Percentiles rank a stretch among this genome's conserved stretches.
phyloP scores from a whole-genome alignment of 2,888 invertebrate species.

The Metopia argyrocephala region DNA sequence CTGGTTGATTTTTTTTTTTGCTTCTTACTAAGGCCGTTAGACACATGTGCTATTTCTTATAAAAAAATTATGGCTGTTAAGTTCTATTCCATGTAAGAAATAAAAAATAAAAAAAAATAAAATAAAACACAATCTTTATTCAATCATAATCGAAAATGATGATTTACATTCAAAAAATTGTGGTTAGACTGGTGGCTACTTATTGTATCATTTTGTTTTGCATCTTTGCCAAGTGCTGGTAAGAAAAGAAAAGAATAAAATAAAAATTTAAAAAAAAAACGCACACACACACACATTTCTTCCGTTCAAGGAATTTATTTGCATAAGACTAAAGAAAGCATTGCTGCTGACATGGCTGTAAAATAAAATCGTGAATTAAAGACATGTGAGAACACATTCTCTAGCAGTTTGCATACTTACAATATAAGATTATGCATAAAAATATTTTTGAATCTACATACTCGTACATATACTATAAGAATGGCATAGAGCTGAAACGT shows the following conservation, averaged over 20 bases:
- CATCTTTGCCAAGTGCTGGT: not conserved
- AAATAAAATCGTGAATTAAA: constrained; percentile 25
- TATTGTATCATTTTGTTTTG: not conserved
- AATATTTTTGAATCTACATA: constrained; percentile 5
- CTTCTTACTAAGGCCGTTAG: no score
- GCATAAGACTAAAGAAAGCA: constrained; percentile 13
- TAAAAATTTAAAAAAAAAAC: not conserved
- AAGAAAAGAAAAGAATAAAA: not conserved
- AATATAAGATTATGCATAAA: not conserved
- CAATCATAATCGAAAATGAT: not conserved
- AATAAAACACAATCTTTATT: not conserved
- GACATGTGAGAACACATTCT: not conserved
- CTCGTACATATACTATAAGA: not conserved
- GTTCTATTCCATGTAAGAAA: not conserved
- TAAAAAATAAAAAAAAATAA: not conserved
- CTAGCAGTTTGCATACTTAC: not conserved
- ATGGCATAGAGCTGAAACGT: not conserved
- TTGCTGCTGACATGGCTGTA: constrained; percentile 42
- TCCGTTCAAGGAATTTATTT: not conserved
- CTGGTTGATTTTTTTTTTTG: no score
- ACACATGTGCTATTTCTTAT: not conserved
- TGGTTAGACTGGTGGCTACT: not conserved
- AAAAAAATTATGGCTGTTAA: not conserved
- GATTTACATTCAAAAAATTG: not conserved
- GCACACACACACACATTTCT: not conserved